phyloP scores from a whole-genome alignment of 2,797 vertebrate species.

The Spinus pinus region DNA sequence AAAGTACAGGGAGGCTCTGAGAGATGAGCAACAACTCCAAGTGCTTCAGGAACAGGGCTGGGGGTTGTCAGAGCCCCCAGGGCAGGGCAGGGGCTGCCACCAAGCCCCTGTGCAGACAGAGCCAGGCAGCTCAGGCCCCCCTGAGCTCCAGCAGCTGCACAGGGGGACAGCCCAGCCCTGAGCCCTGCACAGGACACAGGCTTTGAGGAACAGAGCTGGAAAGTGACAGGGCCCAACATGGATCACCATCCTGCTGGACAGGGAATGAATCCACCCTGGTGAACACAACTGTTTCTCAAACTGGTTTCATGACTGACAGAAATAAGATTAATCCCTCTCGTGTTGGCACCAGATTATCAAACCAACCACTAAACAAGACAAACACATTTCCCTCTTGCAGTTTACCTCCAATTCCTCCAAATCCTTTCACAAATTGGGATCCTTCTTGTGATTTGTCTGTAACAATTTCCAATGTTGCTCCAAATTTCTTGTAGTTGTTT shows the following conservation, averaged over 20 bases:
- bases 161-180: neutral
- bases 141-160: neutral
- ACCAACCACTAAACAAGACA: neutral
- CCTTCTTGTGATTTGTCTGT: conserved; percentile 99
- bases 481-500: conserved; percentile 99
- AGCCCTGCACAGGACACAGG: neutral
- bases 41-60: neutral
- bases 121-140: neutral
- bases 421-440: conserved; percentile 99
- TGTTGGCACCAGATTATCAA: neutral
- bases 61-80: neutral
- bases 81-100: neutral
- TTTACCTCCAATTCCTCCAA: conserved; percentile 98
- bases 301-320: rapidly evolving
- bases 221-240: neutral
- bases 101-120: neutral
- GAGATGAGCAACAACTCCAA: neutral
- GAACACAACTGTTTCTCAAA: neutral
- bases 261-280: neutral
- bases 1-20: neutral
- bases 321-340: neutral
- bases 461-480: conserved; percentile 98
- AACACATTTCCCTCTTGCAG: neutral
- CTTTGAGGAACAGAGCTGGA: neutral
- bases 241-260: neutral